These are phyloP conservation scores for Athalia cordata DNA, from an alignment of 2,888 invertebrate species.

Conservation along the genomic window DNA sequence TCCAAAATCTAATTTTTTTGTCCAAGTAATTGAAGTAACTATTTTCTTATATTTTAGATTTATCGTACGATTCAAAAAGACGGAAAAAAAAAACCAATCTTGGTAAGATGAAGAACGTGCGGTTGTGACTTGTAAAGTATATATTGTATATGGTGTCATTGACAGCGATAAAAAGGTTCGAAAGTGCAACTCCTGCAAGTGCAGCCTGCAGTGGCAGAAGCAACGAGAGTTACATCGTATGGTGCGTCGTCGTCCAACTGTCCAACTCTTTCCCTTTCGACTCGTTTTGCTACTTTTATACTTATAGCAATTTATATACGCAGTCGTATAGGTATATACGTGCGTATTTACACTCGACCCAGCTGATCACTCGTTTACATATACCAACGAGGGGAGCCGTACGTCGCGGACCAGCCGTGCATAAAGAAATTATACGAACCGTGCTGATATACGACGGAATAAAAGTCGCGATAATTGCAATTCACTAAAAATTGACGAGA, in stretches of 20 bases:
- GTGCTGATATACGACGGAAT: too few relatives aligned
- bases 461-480: too few relatives aligned
- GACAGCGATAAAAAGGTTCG: background rate
- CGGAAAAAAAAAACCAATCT: too few relatives aligned
- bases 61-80: too few relatives aligned
- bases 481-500: too few relatives aligned
- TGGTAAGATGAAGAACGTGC: too few relatives aligned
- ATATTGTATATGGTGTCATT: background rate
- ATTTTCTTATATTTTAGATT: too few relatives aligned
- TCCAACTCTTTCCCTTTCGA: slow-evolving; percentile 40
- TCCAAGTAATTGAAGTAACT: too few relatives aligned
- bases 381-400: background rate
- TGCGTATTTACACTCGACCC: background rate
- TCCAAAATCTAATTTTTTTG: too few relatives aligned
- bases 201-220: background rate
- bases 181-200: slow-evolving; percentile 23
- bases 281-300: slow-evolving; percentile 33
- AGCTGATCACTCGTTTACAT: slow-evolving; percentile 4
- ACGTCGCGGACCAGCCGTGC: background rate
- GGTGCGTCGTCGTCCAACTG: background rate
- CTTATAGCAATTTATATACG: background rate
- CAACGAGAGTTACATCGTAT: background rate
- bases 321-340: background rate
- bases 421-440: too few relatives aligned
- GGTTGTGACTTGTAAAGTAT: background rate